Percentiles rank a stretch among this genome's conserved stretches.
phyloP scores from a whole-genome alignment of 2,797 vertebrate species.

The Cacajao melanocephalus region DNA sequence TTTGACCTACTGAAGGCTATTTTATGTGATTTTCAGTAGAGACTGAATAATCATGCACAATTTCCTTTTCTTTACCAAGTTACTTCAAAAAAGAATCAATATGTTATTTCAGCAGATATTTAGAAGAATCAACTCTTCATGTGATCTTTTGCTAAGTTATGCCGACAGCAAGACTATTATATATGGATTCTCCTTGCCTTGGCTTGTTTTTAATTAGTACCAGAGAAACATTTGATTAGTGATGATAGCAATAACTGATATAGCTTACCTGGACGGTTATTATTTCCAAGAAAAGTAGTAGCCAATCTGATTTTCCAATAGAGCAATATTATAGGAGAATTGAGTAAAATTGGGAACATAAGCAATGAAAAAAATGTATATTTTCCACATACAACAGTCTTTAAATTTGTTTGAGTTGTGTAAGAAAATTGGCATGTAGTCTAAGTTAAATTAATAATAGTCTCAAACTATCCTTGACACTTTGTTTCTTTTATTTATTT shows the following conservation, averaged over 20 bases:
- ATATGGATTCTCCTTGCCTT: background rate
- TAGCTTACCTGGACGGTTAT: background rate
- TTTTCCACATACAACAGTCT: background rate
- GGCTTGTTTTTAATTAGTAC: slow-evolving; percentile 75
- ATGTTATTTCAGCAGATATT: slow-evolving; percentile 78
- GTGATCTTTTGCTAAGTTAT: slow-evolving; percentile 75
- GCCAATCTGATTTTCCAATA: background rate
- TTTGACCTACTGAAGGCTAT: slow-evolving; percentile 62
- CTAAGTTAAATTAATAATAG: background rate
- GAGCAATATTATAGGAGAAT: background rate
- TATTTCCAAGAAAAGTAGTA: slow-evolving; percentile 23
- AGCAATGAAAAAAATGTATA: background rate
- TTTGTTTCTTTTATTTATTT: background rate
- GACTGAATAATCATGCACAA: slow-evolving; percentile 79
- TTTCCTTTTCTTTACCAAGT: slow-evolving; percentile 81
- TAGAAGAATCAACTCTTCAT: slow-evolving; percentile 75
- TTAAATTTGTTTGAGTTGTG: background rate
- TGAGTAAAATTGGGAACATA: background rate
- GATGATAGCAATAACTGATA: background rate
- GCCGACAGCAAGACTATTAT: slow-evolving; percentile 74
- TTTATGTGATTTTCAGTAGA: slow-evolving; percentile 74
- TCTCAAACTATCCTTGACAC: background rate
- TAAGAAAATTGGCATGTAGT: background rate
- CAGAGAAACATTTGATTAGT: slow-evolving; percentile 80
- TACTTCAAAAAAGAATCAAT: slow-evolving; percentile 92